Conservation (phyloP, 2,113 vertebrate genomes). For the Orycteropus afer region DNA sequence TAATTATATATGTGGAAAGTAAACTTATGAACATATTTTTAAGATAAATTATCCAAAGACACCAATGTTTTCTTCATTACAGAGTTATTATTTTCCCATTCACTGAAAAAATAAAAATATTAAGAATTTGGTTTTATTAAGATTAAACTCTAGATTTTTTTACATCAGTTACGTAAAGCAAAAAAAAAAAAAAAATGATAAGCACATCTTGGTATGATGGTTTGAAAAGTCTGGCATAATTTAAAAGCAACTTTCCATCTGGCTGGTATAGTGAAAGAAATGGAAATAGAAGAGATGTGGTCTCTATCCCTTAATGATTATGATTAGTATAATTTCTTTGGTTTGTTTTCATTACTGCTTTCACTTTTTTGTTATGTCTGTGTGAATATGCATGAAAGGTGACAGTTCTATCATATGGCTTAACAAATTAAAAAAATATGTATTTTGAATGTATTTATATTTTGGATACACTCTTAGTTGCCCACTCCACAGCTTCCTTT, state of each 20-base stretch:
- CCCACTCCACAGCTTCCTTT: not conserved
- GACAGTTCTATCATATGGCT: not conserved
- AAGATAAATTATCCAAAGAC: slow-evolving; percentile 1
- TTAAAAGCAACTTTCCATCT: slow-evolving; percentile 47
- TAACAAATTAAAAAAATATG: not conserved
- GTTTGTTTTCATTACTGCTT: not conserved
- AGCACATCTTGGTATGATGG: not conserved
- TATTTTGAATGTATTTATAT: not conserved
- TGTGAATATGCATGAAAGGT: not conserved
- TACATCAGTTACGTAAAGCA: not conserved
- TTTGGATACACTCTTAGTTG: not conserved
- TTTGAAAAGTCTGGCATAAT: slow-evolving; percentile 35
- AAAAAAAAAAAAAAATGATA: not conserved
- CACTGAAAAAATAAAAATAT: slow-evolving; percentile 39
- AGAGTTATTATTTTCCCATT: slow-evolving; percentile 50
- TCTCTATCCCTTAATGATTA: slow-evolving; percentile 20
- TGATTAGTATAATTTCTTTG: not conserved
- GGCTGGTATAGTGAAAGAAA: not conserved
- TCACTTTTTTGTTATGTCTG: not conserved
- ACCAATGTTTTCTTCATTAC: slow-evolving; percentile 53
- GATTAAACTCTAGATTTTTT: slow-evolving; percentile 24
- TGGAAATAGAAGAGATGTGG: not conserved
- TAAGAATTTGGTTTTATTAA: slow-evolving; percentile 53
- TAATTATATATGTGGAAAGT: slow-evolving; percentile 38
- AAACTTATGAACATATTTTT: slow-evolving; percentile 17